Base-by-base conservation (phyloP, 2,888 invertebrate species). In the Odontomyia ornata region DNA sequence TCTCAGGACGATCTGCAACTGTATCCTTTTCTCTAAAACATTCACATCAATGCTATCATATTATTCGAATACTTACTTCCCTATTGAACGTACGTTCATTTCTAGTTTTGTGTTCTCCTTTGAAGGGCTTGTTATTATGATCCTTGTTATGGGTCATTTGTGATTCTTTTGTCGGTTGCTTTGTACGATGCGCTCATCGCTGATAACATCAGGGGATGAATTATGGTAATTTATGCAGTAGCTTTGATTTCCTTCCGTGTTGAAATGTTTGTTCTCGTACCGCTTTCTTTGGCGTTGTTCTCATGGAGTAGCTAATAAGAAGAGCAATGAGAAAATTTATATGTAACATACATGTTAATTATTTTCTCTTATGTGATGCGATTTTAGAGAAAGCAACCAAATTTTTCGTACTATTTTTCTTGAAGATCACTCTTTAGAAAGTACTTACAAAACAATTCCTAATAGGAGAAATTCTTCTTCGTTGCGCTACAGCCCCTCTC, bases 101-200 rank as follows among this genome's bases (percentile, higher is more conserved):
- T 36, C 36, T 57, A 18, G 56, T 9, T 36, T 36, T 23, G 21
- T 43, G 25, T 27, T 72, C 56, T 52, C 36, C 9, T 75, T 72
- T 64, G 36, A 47, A 77, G 77, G 77, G 73, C 64, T 77, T 77
- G 75, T 79, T 77, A 77, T 77, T 79, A 79, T 79, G 76, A 79
- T 73, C 77, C 79, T 77, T 69, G 76, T 76, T 76, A 76, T 69
- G 76, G 76, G 76, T 76, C 76, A 76, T 76, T 76, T 76, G 69
- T 60, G 69, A 76, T 71, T 76, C 76, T 67, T 65, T 76, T 76
- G 76, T 76, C 67, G 76, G 76, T 67, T 67, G 27, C 27, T 75
- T 47, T 73, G 25, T 75, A 46, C 28, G 18, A 18, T 60, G 36
- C 1, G 27, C 47, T n/a, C 21, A 18, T 43, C 52, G n/a, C 2